Evolutionary conservation across 2,888 invertebrate species (phyloP).

Genomic region (Camptogramma bilineatum): DNA sequence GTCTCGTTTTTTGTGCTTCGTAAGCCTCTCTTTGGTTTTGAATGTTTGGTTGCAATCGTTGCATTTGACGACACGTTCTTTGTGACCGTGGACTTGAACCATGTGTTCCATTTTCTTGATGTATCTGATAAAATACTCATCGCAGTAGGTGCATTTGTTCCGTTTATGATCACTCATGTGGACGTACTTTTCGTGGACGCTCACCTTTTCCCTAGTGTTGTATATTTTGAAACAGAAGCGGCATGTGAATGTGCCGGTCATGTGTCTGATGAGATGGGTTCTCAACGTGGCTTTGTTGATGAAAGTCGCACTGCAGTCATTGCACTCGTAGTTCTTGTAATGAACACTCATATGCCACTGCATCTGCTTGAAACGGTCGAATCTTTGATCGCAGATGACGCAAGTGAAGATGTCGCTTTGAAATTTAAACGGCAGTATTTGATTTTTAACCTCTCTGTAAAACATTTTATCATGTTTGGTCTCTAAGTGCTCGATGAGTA

Average conservation of each 20-base stretch:
- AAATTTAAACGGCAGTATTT: constrained; percentile 67
- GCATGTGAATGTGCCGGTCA: constrained; percentile 48
- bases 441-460: constrained; percentile 54
- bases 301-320: constrained; percentile 54
- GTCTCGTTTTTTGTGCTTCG: constrained; percentile 56
- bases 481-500: constrained; percentile 53
- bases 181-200: constrained; percentile 60
- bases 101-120: constrained; percentile 57
- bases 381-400: constrained; percentile 55
- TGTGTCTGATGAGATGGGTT: constrained; percentile 42
- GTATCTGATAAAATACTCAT: constrained; percentile 50
- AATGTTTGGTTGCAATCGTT: constrained; percentile 58
- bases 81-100: constrained; percentile 53
- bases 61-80: constrained; percentile 51
- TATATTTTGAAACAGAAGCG: constrained; percentile 62
- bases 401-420: constrained; percentile 53
- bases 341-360: constrained; percentile 64
- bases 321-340: constrained; percentile 61
- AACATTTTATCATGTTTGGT: constrained; percentile 50
- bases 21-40: constrained; percentile 46
- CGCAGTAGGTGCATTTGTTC: constrained; percentile 35
- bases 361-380: constrained; percentile 56
- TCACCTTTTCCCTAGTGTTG: constrained; percentile 55
- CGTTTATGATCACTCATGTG: constrained; percentile 42
- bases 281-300: constrained; percentile 34